Percentiles rank a stretch among this genome's conserved stretches.
Conservation (phyloP, 2,888 invertebrate genomes). For the Idaea aversata region DNA sequence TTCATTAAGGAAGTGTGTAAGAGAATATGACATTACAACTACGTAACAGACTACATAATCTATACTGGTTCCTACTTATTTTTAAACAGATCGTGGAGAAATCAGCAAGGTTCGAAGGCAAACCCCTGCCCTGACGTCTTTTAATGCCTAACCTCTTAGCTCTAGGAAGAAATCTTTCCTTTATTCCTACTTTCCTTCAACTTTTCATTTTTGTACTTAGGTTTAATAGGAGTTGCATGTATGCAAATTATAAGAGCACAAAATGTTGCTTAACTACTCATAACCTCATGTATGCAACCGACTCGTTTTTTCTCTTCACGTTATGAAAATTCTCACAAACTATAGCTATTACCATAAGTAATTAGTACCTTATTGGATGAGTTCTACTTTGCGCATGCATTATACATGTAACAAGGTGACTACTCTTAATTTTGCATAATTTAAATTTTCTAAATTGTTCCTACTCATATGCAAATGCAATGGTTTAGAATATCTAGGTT, state of each 20-base stretch:
- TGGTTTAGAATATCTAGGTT: background rate
- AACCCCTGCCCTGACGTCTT: no score
- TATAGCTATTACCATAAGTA: background rate
- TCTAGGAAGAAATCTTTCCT: no score
- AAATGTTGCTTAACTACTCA: background rate
- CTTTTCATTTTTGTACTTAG: background rate
- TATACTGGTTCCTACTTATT: background rate
- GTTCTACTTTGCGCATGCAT: background rate
- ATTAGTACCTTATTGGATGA: constrained; percentile 1
- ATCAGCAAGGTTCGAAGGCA: background rate
- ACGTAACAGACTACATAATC: background rate
- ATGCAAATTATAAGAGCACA: background rate
- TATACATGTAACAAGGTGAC: background rate
- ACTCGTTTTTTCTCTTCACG: background rate
- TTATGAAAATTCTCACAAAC: background rate
- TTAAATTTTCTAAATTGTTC: background rate
- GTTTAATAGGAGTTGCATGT: background rate
- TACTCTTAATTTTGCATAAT: background rate
- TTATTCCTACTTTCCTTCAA: no score
- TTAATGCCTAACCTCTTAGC: no score
- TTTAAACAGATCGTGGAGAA: background rate
- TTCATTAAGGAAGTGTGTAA: constrained; percentile 31
- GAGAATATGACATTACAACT: background rate
- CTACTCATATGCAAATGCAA: background rate
- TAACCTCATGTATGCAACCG: background rate